These are phyloP conservation scores for Vulpes ferrilata DNA, from an alignment of 2,113 vertebrate species.

Conservation along the genomic window DNA sequence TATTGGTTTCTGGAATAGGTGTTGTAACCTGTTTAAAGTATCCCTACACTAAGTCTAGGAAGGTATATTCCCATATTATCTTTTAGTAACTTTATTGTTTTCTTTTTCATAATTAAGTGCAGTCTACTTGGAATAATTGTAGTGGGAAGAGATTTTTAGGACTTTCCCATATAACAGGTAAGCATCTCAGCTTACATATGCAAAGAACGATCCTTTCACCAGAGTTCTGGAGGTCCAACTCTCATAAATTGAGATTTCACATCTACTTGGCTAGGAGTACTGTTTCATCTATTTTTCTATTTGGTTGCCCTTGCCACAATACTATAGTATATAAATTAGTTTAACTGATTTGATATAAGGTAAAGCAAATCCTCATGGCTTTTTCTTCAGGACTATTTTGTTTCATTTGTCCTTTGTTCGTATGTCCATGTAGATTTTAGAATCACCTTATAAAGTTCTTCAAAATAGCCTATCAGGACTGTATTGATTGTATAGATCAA, in stretches of 20 bases:
- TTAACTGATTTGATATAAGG: neutral
- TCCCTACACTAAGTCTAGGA: neutral
- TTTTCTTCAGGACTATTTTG: neutral
- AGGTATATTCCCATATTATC: neutral
- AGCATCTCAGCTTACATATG: neutral
- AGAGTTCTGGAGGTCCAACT: neutral
- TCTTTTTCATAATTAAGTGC: neutral
- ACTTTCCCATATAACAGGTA: neutral
- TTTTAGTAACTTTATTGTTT: neutral
- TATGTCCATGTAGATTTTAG: neutral
- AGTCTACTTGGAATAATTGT: no score
- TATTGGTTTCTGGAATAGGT: neutral
- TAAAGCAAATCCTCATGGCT: no score
- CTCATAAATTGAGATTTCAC: neutral
- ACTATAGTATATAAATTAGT: neutral
- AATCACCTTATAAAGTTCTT: neutral
- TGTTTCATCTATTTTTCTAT: neutral
- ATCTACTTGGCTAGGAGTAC: rapidly evolving
- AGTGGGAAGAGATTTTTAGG: neutral
- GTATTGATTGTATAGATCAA: neutral
- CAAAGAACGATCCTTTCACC: neutral
- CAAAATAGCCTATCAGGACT: neutral
- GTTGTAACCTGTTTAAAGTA: neutral
- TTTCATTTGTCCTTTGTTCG: neutral
- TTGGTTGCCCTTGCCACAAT: no score